A percentile compares a stretch with the other conserved stretches of the same genome.
Conservation (phyloP, 1,140 invertebrate species). For the Orussus abietinus region DNA sequence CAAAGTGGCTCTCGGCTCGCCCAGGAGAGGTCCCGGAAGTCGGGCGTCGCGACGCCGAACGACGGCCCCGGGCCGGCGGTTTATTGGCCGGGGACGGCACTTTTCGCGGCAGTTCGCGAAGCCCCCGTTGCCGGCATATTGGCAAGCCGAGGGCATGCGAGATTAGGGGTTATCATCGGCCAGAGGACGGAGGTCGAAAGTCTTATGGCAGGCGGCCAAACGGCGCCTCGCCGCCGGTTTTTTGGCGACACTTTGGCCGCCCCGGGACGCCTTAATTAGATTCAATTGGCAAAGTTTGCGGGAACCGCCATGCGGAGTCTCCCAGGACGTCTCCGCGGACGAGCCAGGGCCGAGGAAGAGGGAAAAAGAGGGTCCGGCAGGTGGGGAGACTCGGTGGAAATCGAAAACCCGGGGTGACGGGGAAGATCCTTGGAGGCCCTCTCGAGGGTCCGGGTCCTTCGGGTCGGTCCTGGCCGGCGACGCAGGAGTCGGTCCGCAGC, state of each 20-base stretch:
- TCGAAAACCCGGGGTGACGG: neutral
- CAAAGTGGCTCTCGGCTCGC: too few relatives aligned
- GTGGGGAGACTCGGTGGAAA: too few relatives aligned
- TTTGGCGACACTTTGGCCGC: conserved; percentile 22
- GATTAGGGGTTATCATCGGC: conserved; percentile 44
- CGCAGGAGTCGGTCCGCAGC: neutral
- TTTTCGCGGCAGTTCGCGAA: conserved; percentile 38
- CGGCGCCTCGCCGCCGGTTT: conserved; percentile 18
- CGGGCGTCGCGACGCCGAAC: neutral
- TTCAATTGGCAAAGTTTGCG: conserved; percentile 50
- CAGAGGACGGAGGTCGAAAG: too few relatives aligned
- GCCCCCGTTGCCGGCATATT: conserved; percentile 43
- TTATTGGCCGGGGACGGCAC: conserved; percentile 42
- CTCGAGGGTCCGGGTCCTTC: too few relatives aligned
- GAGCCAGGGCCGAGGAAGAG: conserved; percentile 8
- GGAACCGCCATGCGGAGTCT: conserved; percentile 11
- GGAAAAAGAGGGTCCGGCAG: conserved; percentile 2
- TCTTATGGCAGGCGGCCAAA: conserved; percentile 48
- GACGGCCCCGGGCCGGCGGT: conserved; percentile 16
- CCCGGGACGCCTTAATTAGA: conserved; percentile 45
- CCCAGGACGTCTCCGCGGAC: conserved; percentile 9
- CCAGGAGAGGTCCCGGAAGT: too few relatives aligned
- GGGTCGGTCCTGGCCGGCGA: too few relatives aligned
- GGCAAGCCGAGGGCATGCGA: conserved; percentile 39
- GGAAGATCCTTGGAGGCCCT: neutral